Base-by-base conservation (phyloP, 2,888 invertebrate species). In the Cryptocephalus moraei region DNA sequence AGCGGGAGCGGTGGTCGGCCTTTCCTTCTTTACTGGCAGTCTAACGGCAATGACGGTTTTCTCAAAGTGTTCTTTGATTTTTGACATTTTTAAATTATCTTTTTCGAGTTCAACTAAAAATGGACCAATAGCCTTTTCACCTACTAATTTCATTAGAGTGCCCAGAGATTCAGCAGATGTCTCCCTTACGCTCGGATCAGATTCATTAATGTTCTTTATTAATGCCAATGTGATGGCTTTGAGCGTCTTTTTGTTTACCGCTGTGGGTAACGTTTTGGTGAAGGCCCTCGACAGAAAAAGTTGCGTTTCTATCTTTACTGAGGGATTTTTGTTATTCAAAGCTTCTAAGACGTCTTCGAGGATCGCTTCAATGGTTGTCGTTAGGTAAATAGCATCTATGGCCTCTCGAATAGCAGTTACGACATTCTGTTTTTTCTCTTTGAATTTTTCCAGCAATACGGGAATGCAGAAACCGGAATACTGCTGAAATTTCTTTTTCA, bases 371-470 rank as follows among this genome's bases (percentile, higher is more conserved):
- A 91, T 70, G 46, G 78, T 85, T 2, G 89, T 88, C 84, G 83
- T 78, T 45, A 80, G 75, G 68, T 86, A 94, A 53, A 91, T 81
- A 34, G 89, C 90, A 73, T 97, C 97, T 14, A 90, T 84, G 6
- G 93, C 90, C 49, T 96, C 95, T 45, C 91, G 75, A 40, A 99
- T 72, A 0, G 91, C 86, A 2, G 79, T 67, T 0, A 97, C 92
- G 1, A 97, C 95, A 62, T 82, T 86, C 2, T 84, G 76, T 63
- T 99, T 99, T 75, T 95, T 97, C 70, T 99, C 97, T 63, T 94
- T 94, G 65, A 97, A 97, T 71, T 97, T 99, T 62, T 97, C 96
- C 33, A 99, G 70, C 43, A 95, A 76, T 0, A 86, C 74, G 8
- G 86, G 78, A 1, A 91, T 73, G 59, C 87, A 86, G 1, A 83